Evolutionary conservation across 2,113 vertebrate genomes (phyloP), one percentile per base, ranked within the genome.

Genomic region (Vidua macroura): DNA sequence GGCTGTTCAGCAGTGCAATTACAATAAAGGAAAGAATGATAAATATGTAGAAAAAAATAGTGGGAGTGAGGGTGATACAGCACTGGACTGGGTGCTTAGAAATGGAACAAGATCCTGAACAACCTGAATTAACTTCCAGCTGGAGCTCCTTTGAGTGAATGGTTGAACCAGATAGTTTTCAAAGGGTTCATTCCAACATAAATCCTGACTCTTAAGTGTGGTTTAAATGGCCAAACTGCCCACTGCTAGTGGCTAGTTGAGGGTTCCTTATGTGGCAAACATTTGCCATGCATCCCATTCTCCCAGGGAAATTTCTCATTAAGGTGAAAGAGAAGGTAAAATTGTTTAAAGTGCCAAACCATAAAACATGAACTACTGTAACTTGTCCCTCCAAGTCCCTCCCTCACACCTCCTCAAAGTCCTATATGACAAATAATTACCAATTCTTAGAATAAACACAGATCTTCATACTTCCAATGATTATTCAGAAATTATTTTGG

Each of bases 401-500:
- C 22, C 51, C 62, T 88, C 22, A 8, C 9, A 52, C 39, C 43
- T 95, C 35, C 48, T 83, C 35, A 78, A 68, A 77, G 27, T 51
- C 43, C 56, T 56, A 5, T 12, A 64, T 23, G 31, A 93, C 92
- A 93, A 94, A 81, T 48, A 74, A 72, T 56, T 64, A 67, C 31
- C 3, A 48, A 21, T 87, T 60, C 24, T 66, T 83, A 51, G 51
- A 92, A 44, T 58, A 91, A 93, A 76, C 30, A 83, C 33, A 80
- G 59, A 41, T 62, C 67, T 76, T 83, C 24, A 56, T 74, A 23
- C 59, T 93, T 80, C 24, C 31, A 88, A 52, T 55, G 48, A 80
- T 72, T 91, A 86, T 64, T 90, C 82, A 86, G 92, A 68, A 93
- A 74, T 60, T 59, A n/a, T 74, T 95, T 88, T 78, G 68, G 76